Conservation (phyloP, 1,140 invertebrate genomes). For the Dysdera silvatica region DNA sequence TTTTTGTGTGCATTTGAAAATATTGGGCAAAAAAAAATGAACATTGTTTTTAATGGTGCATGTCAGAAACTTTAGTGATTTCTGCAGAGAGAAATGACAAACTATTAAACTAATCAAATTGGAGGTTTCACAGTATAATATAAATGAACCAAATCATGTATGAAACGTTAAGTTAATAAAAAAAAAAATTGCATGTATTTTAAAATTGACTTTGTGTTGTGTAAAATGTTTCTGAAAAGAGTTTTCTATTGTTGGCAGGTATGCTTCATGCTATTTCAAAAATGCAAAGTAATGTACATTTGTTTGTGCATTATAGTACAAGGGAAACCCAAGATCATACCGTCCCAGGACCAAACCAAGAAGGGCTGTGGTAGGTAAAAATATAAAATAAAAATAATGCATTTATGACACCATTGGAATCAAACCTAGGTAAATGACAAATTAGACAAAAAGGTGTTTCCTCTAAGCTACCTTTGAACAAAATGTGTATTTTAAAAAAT, state of each 20-base stretch:
- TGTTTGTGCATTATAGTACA: not conserved
- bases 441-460: not conserved
- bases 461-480: not conserved
- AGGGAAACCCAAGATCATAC: not conserved
- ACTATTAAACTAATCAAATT: not conserved
- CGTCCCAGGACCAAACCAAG: not conserved
- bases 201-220: not conserved
- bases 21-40: not conserved
- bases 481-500: slow-evolving; percentile 7
- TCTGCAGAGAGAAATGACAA: not conserved
- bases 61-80: too few species aligned
- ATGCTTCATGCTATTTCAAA: not conserved
- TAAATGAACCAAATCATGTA: not conserved
- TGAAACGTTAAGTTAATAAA: not conserved
- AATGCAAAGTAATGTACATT: not conserved
- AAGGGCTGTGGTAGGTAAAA: not conserved
- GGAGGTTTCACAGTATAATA: not conserved
- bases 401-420: slow-evolving; percentile 20
- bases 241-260: not conserved
- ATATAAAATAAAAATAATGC: not conserved
- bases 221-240: too few species aligned
- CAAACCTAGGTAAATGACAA: not conserved
- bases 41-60: too few species aligned
- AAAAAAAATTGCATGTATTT: not conserved
- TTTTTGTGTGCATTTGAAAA: not conserved